Conservation (phyloP, 2,888 invertebrate genomes). For the Mesopsocus fuscifrons region DNA sequence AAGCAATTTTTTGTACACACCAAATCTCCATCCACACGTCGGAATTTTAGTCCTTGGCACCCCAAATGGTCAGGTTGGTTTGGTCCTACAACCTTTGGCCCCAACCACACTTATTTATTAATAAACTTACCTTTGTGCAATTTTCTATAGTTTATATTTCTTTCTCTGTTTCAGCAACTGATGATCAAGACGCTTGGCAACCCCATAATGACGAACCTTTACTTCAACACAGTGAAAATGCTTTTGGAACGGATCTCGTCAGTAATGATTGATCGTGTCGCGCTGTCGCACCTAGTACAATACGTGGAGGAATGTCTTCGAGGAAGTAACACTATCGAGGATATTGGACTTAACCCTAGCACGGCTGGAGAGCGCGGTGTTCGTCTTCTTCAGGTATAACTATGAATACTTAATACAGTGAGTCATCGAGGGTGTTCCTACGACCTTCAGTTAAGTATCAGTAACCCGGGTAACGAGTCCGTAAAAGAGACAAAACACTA, state of each 20-base stretch:
- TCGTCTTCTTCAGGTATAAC: slow-evolving; percentile 57
- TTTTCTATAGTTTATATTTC: no score
- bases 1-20: no score
- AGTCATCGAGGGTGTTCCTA: slow-evolving; percentile 7
- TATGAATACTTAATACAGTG: slow-evolving; percentile 9
- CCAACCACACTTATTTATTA: no score
- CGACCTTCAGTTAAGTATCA: no score
- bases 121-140: no score
- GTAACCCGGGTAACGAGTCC: no score
- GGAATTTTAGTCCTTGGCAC: no score
- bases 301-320: slow-evolving; percentile 54
- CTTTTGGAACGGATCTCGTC: slow-evolving; percentile 85
- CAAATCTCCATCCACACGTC: no score
- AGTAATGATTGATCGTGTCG: slow-evolving; percentile 69
- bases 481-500: no score
- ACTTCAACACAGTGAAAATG: slow-evolving; percentile 93
- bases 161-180: slow-evolving; percentile 15
- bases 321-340: slow-evolving; percentile 45
- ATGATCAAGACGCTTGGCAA: slow-evolving; percentile 76
- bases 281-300: slow-evolving; percentile 28
- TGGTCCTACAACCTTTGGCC: no score
- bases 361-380: slow-evolving; percentile 79
- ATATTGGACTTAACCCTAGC: slow-evolving; percentile 58
- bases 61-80: no score
- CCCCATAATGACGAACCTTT: slow-evolving; percentile 85